These are phyloP conservation scores for Leptinotarsa juncta DNA, from an alignment of 2,888 invertebrate species.

Conservation along the genomic window DNA sequence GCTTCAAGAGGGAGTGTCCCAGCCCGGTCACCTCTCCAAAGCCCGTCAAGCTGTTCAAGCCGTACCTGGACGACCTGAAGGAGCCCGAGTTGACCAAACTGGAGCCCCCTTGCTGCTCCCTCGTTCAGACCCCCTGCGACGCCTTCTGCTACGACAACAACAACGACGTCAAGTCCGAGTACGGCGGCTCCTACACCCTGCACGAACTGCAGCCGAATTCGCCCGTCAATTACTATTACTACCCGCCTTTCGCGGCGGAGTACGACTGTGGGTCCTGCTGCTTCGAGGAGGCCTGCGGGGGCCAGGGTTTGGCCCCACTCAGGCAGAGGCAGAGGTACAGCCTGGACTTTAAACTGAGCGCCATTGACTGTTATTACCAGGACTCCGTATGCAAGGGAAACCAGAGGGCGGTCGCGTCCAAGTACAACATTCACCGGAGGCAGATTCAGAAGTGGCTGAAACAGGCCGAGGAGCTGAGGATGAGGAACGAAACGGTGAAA, in stretches of 20 bases:
- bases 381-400: constrained; percentile 67
- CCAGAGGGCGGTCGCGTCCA: constrained; percentile 66
- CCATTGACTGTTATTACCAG: constrained; percentile 69
- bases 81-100: constrained; percentile 51
- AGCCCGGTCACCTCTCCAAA: constrained; percentile 60
- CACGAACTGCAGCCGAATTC: constrained; percentile 65
- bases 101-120: constrained; percentile 60
- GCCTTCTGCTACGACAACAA: constrained; percentile 52
- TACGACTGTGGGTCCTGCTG: constrained; percentile 43
- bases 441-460: constrained; percentile 72
- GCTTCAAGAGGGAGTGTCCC: constrained; percentile 52
- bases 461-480: constrained; percentile 65
- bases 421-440: constrained; percentile 66
- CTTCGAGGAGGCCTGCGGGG: constrained; percentile 52
- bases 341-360: constrained; percentile 69
- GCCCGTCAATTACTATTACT: constrained; percentile 65
- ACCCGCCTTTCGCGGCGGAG: constrained; percentile 32
- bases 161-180: constrained; percentile 56
- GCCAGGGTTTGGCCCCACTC: constrained; percentile 47
- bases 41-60: constrained; percentile 82
- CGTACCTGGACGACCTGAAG: constrained; percentile 77
- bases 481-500: constrained; percentile 59
- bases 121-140: constrained; percentile 51
- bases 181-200: constrained; percentile 56
- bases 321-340: constrained; percentile 66